phyloP scores from a whole-genome alignment of 2,888 invertebrate species.

The Metalampra italica region DNA sequence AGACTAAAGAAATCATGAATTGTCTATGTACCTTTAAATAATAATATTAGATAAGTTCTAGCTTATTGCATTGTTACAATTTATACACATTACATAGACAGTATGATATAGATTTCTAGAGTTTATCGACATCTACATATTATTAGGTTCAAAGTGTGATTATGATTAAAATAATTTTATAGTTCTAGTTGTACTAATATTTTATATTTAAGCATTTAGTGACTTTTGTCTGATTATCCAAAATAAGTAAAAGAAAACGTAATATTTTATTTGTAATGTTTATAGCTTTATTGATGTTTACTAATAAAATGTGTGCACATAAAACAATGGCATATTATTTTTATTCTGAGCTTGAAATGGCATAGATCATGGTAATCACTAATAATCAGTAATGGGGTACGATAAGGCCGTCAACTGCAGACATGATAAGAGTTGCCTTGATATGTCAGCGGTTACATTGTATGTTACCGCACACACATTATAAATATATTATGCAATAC shows the following conservation, averaged over 20 bases:
- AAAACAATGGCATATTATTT: slow-evolving; percentile 1
- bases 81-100: slow-evolving; percentile 2
- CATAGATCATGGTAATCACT: background rate
- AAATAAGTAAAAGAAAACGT: slow-evolving; percentile 9
- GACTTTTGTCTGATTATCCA: slow-evolving; percentile 1
- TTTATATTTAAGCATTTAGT: background rate
- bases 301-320: slow-evolving; percentile 37
- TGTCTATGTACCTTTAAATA: slow-evolving; percentile 37
- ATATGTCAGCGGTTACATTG: background rate
- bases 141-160: background rate
- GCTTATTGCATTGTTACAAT: slow-evolving; percentile 15
- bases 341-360: slow-evolving; percentile 4
- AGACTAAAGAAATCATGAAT: slow-evolving; percentile 47
- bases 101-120: background rate
- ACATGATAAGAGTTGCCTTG: background rate
- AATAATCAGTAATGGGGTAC: background rate
- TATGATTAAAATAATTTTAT: background rate
- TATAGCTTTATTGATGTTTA: slow-evolving; percentile 34
- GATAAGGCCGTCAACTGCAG: background rate
- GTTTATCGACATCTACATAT: background rate
- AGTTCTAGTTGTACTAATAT: background rate
- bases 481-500: background rate
- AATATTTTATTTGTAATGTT: slow-evolving; percentile 31
- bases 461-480: background rate
- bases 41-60: slow-evolving; percentile 28